Base-by-base conservation (phyloP, 1,140 invertebrate species). In the Drosophila mojavensis region DNA sequence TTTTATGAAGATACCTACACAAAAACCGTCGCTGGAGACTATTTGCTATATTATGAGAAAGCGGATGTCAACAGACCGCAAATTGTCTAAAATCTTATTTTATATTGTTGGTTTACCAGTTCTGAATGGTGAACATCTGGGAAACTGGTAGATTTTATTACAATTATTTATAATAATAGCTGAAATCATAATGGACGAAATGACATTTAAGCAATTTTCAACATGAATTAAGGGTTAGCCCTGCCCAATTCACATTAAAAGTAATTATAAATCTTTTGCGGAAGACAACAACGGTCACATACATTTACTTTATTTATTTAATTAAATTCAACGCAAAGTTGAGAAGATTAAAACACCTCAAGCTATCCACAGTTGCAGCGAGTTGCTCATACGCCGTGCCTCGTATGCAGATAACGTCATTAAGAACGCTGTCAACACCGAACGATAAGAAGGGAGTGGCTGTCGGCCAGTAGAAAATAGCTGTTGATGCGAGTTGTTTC, bases 261-360 rank as follows among this genome's bases (percentile, higher is more conserved):
- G 77, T 60, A 51, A 62, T 66, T 70, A 86, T 86, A 86, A 86
- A 79, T 86, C 83, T 78, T 61, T 51, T 64, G 66, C 17, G 30
- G 28, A 33, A 71, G 69, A 64, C 69, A 62, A 43, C 53, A 62
- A 36, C 17, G 72, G 62, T 71, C 69, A 66, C 83, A 88, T 86
- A 89, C 88, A 86, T 86, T 86, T 86, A 68, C 83, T 88, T 86
- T 83, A 86, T 86, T 79, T 78, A 76, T 88, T 86, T 83, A 86
- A 86, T 86, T 88, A 86, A 86, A 86, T 71, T 76, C 83, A 79
- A 65, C 71, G 51, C 79, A 43, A n/a, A 55, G 62, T 28, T 54
- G 26, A 28, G 26, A 28, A 28, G 26, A 3, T 3, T 5, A 28
- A 28, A 28, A 5, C 70, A 28, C 24, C 70, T 54, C 59, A 51